Evolutionary conservation across 2,797 vertebrate species (phyloP).

Genomic region (Danio kyathit): DNA sequence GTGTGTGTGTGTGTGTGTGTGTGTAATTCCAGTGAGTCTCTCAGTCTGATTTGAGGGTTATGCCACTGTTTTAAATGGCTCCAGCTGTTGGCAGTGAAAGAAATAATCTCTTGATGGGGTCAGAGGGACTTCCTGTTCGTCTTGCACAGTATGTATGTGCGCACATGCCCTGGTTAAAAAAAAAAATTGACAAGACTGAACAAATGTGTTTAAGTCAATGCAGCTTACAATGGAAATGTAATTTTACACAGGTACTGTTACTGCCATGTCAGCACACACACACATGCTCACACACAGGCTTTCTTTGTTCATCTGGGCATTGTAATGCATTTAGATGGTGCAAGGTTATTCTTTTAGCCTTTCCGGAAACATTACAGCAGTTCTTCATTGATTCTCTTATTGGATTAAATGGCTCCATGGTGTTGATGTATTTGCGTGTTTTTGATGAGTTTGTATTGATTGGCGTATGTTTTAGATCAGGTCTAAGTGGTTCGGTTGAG

Average conservation of each 20-base stretch:
- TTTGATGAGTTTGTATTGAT: slow-evolving; percentile 53
- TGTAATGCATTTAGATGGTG: slow-evolving; percentile 51
- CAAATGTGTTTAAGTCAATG: slow-evolving; percentile 30
- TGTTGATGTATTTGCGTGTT: slow-evolving; percentile 49
- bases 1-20: background rate
- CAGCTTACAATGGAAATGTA: slow-evolving; percentile 43
- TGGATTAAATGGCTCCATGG: slow-evolving; percentile 49
- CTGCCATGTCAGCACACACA: slow-evolving; percentile 29
- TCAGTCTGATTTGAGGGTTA: slow-evolving; percentile 2
- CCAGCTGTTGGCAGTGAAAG: slow-evolving; percentile 36
- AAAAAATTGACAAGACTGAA: background rate
- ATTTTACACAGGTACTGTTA: slow-evolving; percentile 42
- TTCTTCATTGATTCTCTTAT: slow-evolving; percentile 50
- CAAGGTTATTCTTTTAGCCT: slow-evolving; percentile 49
- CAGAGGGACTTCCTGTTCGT: slow-evolving; percentile 28
- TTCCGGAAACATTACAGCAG: slow-evolving; percentile 53
- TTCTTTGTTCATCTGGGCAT: slow-evolving; percentile 31
- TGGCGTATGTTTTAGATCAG: slow-evolving; percentile 24
- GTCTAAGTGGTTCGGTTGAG: slow-evolving; percentile 20
- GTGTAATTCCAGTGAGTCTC: slow-evolving; percentile 30
- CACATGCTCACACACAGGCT: slow-evolving; percentile 17
- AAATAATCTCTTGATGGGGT: slow-evolving; percentile 35
- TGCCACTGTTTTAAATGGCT: slow-evolving; percentile 33
- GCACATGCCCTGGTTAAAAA: background rate
- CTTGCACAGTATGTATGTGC: slow-evolving; percentile 5